These are phyloP conservation scores for Pluvianellus socialis DNA, from an alignment of 2,113 vertebrate genomes.

Conservation along the genomic window DNA sequence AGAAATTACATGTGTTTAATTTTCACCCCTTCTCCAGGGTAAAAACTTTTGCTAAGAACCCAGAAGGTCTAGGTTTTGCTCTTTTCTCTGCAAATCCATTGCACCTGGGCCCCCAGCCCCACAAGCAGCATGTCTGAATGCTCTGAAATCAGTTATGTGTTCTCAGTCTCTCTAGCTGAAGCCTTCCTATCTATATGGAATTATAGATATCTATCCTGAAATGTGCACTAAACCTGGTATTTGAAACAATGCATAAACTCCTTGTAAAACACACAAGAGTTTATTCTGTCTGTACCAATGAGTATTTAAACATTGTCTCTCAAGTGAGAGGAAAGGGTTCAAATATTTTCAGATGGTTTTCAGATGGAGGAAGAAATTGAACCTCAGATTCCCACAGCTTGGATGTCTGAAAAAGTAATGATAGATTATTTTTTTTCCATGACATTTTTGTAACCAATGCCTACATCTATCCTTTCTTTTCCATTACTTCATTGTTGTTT, in stretches of 20 bases:
- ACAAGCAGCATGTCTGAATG: neutral
- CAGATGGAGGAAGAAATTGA: neutral
- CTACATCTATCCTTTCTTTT: neutral
- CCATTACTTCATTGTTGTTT: neutral
- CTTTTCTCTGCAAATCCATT: neutral
- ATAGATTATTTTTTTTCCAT: neutral
- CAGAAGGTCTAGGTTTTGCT: neutral
- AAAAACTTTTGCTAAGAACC: neutral
- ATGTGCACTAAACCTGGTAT: neutral
- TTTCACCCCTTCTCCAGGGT: neutral
- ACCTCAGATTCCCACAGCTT: neutral
- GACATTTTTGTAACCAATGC: neutral
- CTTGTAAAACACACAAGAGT: neutral
- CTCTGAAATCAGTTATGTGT: neutral
- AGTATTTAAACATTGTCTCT: neutral
- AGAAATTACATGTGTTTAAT: neutral
- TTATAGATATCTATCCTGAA: neutral
- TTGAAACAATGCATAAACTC: neutral
- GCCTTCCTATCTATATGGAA: neutral
- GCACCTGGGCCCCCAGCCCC: neutral
- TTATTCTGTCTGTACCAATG: neutral
- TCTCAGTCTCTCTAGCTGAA: neutral
- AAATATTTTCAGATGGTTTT: neutral
- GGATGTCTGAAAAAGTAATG: neutral
- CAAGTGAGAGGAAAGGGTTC: neutral